Evolutionary conservation across 2,888 invertebrate genomes (phyloP).

Genomic region (Cheilosia pagana): DNA sequence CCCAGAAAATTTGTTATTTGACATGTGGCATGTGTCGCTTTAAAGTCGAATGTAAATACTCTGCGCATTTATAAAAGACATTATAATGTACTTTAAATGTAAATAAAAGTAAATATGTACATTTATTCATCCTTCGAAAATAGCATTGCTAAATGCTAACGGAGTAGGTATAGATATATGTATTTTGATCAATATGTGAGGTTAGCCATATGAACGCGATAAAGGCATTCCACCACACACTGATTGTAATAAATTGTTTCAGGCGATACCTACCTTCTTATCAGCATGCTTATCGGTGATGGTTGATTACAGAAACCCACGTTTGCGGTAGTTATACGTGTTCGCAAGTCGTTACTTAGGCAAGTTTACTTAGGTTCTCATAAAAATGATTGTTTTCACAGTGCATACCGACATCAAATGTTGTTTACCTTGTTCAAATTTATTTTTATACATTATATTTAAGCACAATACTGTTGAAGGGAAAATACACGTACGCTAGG

Average conservation of each 20-base stretch:
- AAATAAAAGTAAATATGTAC: too few species aligned
- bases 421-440: background rate
- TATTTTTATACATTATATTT: background rate
- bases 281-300: constrained; percentile 1
- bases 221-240: background rate
- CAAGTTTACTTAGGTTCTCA: background rate
- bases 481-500: background rate
- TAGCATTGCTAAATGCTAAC: too few species aligned
- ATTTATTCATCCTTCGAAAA: too few species aligned
- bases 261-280: background rate
- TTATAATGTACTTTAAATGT: too few species aligned
- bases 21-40: too few species aligned
- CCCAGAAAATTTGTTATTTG: too few species aligned
- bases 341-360: background rate
- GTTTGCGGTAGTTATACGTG: background rate
- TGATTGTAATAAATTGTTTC: background rate
- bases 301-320: constrained; percentile 7
- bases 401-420: background rate
- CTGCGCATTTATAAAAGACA: too few species aligned
- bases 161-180: too few species aligned
- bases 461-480: background rate
- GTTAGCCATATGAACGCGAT: too few species aligned
- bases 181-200: too few species aligned
- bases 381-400: background rate
- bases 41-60: too few species aligned